These are phyloP conservation scores for Neopipo cinnamomea DNA, from an alignment of 2,113 vertebrate species.

Conservation along the genomic window DNA sequence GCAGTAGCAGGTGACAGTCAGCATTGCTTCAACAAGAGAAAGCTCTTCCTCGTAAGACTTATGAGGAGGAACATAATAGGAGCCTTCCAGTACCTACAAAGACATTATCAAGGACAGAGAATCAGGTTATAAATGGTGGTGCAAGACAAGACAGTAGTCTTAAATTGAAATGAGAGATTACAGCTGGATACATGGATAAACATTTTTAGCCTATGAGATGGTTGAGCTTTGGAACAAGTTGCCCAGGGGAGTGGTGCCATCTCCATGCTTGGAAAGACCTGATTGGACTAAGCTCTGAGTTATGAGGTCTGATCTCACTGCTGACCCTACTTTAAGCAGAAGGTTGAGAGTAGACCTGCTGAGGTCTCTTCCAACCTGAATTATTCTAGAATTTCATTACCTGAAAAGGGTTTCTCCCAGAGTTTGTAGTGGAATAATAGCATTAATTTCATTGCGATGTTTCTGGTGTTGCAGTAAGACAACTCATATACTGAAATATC, in stretches of 20 bases:
- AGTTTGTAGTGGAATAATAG: background rate
- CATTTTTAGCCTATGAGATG: background rate
- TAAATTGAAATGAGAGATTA: background rate
- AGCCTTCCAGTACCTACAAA: background rate
- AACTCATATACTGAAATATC: background rate
- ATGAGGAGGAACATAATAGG: background rate
- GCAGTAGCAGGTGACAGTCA: background rate
- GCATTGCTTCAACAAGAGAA: background rate
- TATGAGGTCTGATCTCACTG: background rate
- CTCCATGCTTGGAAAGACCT: background rate
- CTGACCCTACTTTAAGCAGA: background rate
- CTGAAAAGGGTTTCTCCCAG: background rate
- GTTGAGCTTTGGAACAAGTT: background rate
- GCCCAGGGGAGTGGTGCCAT: background rate
- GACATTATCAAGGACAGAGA: background rate
- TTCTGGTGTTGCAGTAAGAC: background rate
- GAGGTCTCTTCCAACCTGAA: background rate
- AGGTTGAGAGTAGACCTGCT: background rate
- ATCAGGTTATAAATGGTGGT: background rate
- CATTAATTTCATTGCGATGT: background rate
- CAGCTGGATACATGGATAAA: background rate
- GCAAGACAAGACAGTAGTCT: background rate
- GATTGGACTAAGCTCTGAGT: background rate
- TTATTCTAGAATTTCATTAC: background rate
- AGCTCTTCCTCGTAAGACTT: background rate